phyloP scores from a whole-genome alignment of 2,888 invertebrate genomes.

The Archaeoteleia sp. region DNA sequence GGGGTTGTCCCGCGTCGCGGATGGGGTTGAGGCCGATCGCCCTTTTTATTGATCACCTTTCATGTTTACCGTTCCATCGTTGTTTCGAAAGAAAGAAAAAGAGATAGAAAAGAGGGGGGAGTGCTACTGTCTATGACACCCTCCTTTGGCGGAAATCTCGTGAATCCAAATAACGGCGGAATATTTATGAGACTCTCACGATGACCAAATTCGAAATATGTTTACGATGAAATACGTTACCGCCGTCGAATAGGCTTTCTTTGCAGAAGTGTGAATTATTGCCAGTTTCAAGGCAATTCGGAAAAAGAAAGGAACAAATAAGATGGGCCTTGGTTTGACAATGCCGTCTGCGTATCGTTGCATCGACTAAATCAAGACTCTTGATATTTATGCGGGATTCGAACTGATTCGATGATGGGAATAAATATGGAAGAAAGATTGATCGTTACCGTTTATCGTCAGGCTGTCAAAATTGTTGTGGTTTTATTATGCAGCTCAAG shows the following conservation, averaged over 20 bases:
- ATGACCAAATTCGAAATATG: slow-evolving; percentile 52
- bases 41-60: slow-evolving; percentile 67
- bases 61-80: slow-evolving; percentile 53
- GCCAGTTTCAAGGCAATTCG: slow-evolving; percentile 18
- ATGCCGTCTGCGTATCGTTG: not conserved
- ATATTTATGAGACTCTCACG: slow-evolving; percentile 50
- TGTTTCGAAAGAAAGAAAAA: slow-evolving; percentile 44
- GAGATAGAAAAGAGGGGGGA: slow-evolving; percentile 13
- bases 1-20: slow-evolving; percentile 55
- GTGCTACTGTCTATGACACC: slow-evolving; percentile 29
- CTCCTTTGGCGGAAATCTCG: slow-evolving; percentile 24
- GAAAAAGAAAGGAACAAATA: not conserved
- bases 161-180: slow-evolving; percentile 45
- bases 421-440: slow-evolving; percentile 2
- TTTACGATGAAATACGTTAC: slow-evolving; percentile 18
- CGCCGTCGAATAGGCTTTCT: not conserved
- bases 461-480: slow-evolving; percentile 63
- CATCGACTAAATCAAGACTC: not conserved
- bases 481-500: slow-evolving; percentile 70
- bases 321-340: not conserved
- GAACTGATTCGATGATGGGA: not conserved
- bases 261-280: slow-evolving; percentile 21
- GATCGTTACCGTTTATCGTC: slow-evolving; percentile 12
- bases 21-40: slow-evolving; percentile 69
- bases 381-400: not conserved